A percentile compares a stretch with the other conserved stretches of the same genome.
These are phyloP conservation scores for Ecdyonurus torrentis DNA, from an alignment of 2,888 invertebrate genomes.

Conservation along the genomic window DNA sequence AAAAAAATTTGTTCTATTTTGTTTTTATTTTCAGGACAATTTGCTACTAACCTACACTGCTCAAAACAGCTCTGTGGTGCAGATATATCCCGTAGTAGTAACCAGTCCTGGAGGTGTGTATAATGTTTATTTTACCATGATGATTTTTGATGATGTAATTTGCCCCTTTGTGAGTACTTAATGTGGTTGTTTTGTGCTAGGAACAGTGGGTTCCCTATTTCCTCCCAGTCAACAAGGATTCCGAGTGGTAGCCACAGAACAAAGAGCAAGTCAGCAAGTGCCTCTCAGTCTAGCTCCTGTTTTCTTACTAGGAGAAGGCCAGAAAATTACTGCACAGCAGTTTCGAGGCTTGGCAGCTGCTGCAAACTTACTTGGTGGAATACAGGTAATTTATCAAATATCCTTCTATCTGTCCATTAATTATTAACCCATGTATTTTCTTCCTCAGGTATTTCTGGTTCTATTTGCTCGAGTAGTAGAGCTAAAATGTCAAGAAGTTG, in stretches of 20 bases:
- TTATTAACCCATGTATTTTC: no score
- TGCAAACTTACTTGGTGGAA: conserved; percentile 40
- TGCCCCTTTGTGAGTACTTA: no score
- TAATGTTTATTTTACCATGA: conserved; percentile 6
- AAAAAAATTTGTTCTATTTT: no score
- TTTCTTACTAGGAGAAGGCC: conserved; percentile 25
- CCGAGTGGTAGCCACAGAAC: conserved; percentile 26
- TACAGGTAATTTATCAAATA: conserved; percentile 18
- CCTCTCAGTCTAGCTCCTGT: conserved; percentile 25
- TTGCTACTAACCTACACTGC: conserved; percentile 43
- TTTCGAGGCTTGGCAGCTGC: conserved; percentile 38
- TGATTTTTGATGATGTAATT: background rate
- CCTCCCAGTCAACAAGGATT: conserved; percentile 27
- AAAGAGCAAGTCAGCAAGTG: conserved; percentile 28
- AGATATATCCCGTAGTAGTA: conserved; percentile 29
- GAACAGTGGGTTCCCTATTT: conserved; percentile 25
- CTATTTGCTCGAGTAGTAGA: conserved; percentile 56
- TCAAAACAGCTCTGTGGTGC: conserved; percentile 38
- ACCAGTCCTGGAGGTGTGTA: conserved; percentile 23
- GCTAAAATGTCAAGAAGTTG: conserved; percentile 34
- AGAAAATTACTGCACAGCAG: conserved; percentile 22
- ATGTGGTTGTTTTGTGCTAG: conserved; percentile 16
- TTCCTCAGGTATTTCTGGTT: conserved; percentile 39
- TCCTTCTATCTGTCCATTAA: no score
- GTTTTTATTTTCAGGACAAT: conserved; percentile 42